Evolutionary conservation across 2,113 vertebrate genomes (phyloP), one percentile per base, ranked within the genome.

Genomic region (Eolophus roseicapilla): DNA sequence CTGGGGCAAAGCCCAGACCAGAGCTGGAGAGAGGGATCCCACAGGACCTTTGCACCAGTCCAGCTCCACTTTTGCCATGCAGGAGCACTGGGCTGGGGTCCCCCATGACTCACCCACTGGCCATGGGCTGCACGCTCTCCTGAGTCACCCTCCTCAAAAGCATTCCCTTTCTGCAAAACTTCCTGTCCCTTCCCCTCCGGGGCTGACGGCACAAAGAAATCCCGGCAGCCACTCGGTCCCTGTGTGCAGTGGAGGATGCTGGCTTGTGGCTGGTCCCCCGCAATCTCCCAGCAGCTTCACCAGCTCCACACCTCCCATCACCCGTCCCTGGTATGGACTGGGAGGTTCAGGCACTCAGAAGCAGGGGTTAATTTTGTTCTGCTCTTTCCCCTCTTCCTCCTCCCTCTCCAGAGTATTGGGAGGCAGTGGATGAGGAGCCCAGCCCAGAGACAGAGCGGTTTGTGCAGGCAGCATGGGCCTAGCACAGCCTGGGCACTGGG

Each of bases 111-210:
- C 19, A 10, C 18, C 64, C 16, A 0, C 46, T 29, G 28, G 5
- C 0, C 5, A 1, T 7, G 28, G 44, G 29, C 52, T 35, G 37
- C 2, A 3, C 0, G 1, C 64, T 57, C 63, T 43, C 55, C 60
- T 5, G 70, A 33, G 49, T 25, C 4, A 0, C 33, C 20, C 59
- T 73, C n/a, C 52, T 37, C 53, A 11, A 20, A 33, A 49, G 35
- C 41, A 7, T 46, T 60, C 46, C 19, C 18, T 17, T 23, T 39
- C 49, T 57, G 53, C 33, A 18, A 15, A 28, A 11, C 43, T 55
- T 52, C 21, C 35, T 9, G 0, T 44, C 43, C 53, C 43, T 63
- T 39, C 49, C 19, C 37, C 28, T 8, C 0, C 2, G 68, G 41
- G 23, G 76, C 50, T 28, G 20, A 14, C 1, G 14, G 83, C 68